Percentiles rank a stretch among this genome's conserved stretches.
phyloP scores from a whole-genome alignment of 1,140 invertebrate genomes.

The Drosophila ironensis region DNA sequence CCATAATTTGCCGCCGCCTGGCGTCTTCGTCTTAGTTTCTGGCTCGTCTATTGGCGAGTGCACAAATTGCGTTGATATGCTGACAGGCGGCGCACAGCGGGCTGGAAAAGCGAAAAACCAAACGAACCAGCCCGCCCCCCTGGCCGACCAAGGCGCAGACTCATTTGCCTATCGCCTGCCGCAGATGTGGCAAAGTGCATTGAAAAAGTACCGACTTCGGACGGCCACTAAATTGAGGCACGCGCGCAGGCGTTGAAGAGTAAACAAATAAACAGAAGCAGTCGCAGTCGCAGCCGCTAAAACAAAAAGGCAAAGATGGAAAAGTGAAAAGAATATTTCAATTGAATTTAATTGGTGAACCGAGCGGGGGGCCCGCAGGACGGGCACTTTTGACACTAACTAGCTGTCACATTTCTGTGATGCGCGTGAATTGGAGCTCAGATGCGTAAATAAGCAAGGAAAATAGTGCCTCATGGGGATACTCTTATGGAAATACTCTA shows the following conservation, averaged over 20 bases:
- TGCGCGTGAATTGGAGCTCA: constrained; percentile 53
- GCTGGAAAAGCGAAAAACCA: constrained; percentile 8
- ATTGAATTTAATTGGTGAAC: constrained; percentile 76
- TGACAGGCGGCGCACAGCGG: constrained; percentile 72
- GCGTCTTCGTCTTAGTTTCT: constrained; percentile 47
- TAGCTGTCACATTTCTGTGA: constrained; percentile 77
- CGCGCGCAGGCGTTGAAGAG: constrained; percentile 72
- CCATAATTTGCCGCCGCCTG: constrained; percentile 64
- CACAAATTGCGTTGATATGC: constrained; percentile 80
- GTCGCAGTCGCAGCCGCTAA: constrained; percentile 29
- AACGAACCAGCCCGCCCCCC: background rate
- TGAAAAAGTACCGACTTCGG: constrained; percentile 9
- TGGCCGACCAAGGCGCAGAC: constrained; percentile 59
- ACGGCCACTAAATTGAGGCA: constrained; percentile 71
- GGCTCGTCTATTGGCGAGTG: constrained; percentile 70
- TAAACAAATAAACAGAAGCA: constrained; percentile 43
- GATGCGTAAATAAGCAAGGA: constrained; percentile 47
- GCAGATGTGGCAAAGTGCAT: constrained; percentile 54
- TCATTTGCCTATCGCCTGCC: constrained; percentile 71
- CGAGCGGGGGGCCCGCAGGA: constrained; percentile 2
- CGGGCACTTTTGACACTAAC: constrained; percentile 46
- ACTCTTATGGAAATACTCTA: background rate
- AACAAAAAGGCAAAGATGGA: constrained; percentile 4
- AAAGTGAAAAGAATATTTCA: constrained; percentile 52
- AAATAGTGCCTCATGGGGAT: background rate